Evolutionary conservation across 2,113 vertebrate species (phyloP), one percentile per base, ranked within the genome.

Genomic region (Octodon degus): DNA sequence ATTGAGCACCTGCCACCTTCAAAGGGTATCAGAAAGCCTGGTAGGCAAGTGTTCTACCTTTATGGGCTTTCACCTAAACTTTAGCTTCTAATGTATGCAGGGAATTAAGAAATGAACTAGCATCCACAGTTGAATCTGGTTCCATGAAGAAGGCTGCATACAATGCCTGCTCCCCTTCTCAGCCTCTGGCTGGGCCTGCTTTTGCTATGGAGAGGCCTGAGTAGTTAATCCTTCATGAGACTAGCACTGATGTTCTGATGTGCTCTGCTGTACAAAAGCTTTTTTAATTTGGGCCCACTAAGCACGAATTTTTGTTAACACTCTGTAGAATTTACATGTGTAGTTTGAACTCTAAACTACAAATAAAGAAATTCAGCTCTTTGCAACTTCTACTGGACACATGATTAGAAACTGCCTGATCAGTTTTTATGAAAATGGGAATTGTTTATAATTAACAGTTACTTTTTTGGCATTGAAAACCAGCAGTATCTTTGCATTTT

Each of bases 391-490:
- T 76, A 25, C 32, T 82, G 58, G 40, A 88, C 92, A 14, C 37
- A 12, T 84, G 83, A 83, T 27, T 40, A 72, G 53, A 96, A 94
- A 92, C 65, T 43, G 7, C 34, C 34, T 67, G 14, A 79, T 94
- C 12, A 86, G 25, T 80, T 88, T 77, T 88, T 85, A 89, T 89
- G 81, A 95, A 90, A 86, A 88, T 62, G 60, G 86, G 60, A 90
- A 72, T 92, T 87, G 60, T 58, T 90, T 79, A 62, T 93, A 95
- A 91, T 91, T 74, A 86, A 67, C 72, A 47, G 27, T 90, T 50
- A 43, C 50, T 40, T 68, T 81, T 79, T 83, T 85, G 68, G 70
- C 86, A 95, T 92, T 70, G 16, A 40, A 53, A 77, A 24, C 43
- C 11, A 74, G 24, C 47, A 62, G 14, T 37, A 50, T 55, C 82